A percentile compares a stretch with the other conserved stretches of the same genome.
phyloP scores from a whole-genome alignment of 2,113 vertebrate species.

The Dicentrarchus labrax region DNA sequence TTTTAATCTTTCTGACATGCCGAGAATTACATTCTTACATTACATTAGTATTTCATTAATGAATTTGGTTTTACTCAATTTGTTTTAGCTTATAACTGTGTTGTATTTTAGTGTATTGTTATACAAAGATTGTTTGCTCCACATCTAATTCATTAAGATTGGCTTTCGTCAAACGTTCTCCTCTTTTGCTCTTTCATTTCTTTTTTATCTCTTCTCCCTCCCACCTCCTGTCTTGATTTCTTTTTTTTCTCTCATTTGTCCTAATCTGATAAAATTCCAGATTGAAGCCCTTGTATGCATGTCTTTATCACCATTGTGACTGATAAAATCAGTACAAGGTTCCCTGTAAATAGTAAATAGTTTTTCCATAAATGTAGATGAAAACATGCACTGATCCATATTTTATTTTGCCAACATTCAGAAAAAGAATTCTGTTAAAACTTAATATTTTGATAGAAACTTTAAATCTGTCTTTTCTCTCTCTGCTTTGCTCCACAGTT shows the following conservation, averaged over 20 bases:
- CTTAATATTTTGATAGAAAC: no score
- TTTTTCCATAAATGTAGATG: background rate
- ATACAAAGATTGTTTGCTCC: background rate
- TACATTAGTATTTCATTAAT: no score
- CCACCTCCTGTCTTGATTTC: no score
- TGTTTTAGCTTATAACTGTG: background rate
- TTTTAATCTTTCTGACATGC: background rate
- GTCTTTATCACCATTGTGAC: no score
- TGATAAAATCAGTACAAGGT: no score
- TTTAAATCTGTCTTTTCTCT: background rate
- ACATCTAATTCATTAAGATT: background rate
- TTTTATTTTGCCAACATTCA: background rate
- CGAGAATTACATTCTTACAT: background rate
- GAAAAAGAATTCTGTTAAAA: no score
- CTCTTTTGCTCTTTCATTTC: background rate
- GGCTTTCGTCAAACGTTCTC: no score
- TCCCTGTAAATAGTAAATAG: background rate
- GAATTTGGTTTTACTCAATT: background rate
- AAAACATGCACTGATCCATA: background rate
- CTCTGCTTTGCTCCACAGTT: constrained; percentile 80
- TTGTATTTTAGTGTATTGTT: background rate
- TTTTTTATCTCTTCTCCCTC: background rate
- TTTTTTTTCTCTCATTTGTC: background rate
- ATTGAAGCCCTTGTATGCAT: background rate
- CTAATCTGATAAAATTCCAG: background rate